Conservation (phyloP, 1,140 invertebrate species). For the Anoplophora glabripennis region DNA sequence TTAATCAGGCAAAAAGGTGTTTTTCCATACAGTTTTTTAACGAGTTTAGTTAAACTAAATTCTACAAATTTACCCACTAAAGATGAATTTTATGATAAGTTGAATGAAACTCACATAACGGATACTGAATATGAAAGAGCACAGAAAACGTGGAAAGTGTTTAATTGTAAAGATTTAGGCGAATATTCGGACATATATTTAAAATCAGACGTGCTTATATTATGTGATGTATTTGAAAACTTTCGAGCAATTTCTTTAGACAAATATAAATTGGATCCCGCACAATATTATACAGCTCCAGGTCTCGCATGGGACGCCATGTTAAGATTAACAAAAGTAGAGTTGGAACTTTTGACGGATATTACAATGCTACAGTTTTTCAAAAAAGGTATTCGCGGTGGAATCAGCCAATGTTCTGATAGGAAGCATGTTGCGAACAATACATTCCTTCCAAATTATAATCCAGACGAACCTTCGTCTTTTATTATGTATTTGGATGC, state of each 20-base stretch:
- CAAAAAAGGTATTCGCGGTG: conserved; percentile 46
- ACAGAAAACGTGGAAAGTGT: conserved; percentile 48
- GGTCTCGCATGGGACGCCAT: conserved; percentile 44
- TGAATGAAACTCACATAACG: conserved; percentile 40
- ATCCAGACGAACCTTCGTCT: conserved; percentile 21
- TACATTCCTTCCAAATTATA: conserved; percentile 33
- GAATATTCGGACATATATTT: conserved; percentile 51
- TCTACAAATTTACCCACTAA: conserved; percentile 38
- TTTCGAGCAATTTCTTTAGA: conserved; percentile 43
- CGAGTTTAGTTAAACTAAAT: conserved; percentile 35
- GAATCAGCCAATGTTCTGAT: conserved; percentile 41
- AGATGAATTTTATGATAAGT: conserved; percentile 42
- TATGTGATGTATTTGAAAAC: conserved; percentile 51
- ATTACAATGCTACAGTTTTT: conserved; percentile 45
- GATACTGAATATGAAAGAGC: conserved; percentile 48
- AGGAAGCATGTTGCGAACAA: conserved; percentile 47
- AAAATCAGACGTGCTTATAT: conserved; percentile 49
- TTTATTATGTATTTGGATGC: conserved; percentile 38
- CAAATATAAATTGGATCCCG: conserved; percentile 44
- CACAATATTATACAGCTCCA: conserved; percentile 46
- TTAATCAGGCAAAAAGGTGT: conserved; percentile 39
- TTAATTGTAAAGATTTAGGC: too few relatives aligned
- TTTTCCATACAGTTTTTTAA: conserved; percentile 40
- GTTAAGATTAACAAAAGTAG: too few relatives aligned
- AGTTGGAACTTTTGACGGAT: conserved; percentile 50